A percentile compares a stretch with the other conserved stretches of the same genome.
Conservation (phyloP, 2,888 invertebrate genomes). For the Conomelus anceps region DNA sequence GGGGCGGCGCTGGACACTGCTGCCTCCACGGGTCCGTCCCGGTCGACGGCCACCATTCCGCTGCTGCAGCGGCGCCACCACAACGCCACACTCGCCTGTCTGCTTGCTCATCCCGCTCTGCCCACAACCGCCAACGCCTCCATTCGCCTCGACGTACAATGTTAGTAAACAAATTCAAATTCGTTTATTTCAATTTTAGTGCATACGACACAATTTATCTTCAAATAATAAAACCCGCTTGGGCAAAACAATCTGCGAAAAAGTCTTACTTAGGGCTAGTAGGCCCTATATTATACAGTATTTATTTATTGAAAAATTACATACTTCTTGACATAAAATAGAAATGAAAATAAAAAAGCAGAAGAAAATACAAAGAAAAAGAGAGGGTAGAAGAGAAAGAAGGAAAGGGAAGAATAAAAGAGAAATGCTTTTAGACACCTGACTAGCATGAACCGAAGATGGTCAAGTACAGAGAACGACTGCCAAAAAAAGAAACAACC, state of each 20-base stretch:
- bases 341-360: background rate
- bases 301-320: too few relatives aligned
- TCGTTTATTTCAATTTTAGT: too few relatives aligned
- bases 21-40: slow-evolving; percentile 36
- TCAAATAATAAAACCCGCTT: too few relatives aligned
- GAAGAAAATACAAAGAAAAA: background rate
- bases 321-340: background rate
- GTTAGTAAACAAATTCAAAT: slow-evolving; percentile 47
- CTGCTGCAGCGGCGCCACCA: slow-evolving; percentile 76
- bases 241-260: too few relatives aligned
- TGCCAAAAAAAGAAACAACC: too few relatives aligned
- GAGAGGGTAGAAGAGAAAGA: background rate
- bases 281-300: too few relatives aligned
- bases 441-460: too few relatives aligned
- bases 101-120: slow-evolving; percentile 63
- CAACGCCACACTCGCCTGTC: slow-evolving; percentile 77
- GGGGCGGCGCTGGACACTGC: slow-evolving; percentile 29
- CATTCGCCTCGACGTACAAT: slow-evolving; percentile 58
- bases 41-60: slow-evolving; percentile 60
- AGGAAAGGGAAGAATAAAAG: background rate
- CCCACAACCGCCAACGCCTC: slow-evolving; percentile 51
- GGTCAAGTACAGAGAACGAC: too few relatives aligned
- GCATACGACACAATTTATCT: too few relatives aligned
- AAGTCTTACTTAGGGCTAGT: too few relatives aligned
- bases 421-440: too few relatives aligned